Conservation (phyloP, 2,888 invertebrate species). For the Ochlodes sylvanus region DNA sequence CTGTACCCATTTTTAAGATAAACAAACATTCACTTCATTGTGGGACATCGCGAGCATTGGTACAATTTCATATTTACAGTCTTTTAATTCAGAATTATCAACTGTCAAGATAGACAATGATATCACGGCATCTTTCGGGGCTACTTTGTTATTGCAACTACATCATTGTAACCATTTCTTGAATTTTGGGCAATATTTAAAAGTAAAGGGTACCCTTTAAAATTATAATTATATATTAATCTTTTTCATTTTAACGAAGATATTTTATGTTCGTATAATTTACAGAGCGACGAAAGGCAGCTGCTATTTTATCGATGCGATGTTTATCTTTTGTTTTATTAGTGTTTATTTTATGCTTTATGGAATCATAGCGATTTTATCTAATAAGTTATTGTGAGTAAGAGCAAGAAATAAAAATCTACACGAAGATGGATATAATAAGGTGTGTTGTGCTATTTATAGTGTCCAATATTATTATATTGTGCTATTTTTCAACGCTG, state of each 20-base stretch:
- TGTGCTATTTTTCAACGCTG: neutral
- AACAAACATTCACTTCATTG: neutral
- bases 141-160: neutral
- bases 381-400: neutral
- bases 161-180: neutral
- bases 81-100: conserved; percentile 5
- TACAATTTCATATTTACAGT: too few species aligned
- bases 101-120: neutral
- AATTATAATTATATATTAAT: neutral
- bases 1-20: too few species aligned
- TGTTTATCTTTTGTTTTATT: neutral
- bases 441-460: neutral
- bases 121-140: conserved; percentile 1
- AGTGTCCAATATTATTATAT: neutral
- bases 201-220: conserved; percentile 1
- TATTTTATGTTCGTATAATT: neutral
- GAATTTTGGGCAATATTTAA: neutral
- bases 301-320: neutral
- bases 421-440: neutral
- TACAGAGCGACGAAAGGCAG: conserved; percentile 6
- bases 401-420: neutral
- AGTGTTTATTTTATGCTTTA: neutral
- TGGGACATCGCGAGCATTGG: neutral
- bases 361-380: neutral
- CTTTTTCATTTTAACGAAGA: neutral